Evolutionary conservation across 92 coral and sea anemone genomes (phyloP).

Genomic region (Siderastrea radians): DNA sequence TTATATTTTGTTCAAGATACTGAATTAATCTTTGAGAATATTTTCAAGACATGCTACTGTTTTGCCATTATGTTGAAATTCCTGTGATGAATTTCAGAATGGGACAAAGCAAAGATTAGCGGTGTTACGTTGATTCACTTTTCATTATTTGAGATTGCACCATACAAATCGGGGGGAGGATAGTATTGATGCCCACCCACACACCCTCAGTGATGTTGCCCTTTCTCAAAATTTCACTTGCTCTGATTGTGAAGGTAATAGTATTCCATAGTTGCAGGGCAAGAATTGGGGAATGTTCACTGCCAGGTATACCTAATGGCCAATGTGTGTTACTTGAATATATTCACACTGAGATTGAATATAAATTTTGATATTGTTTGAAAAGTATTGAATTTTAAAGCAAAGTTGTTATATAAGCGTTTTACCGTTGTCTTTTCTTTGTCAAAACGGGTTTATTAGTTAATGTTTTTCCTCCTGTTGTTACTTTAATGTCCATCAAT

Average conservation of each 20-base stretch:
- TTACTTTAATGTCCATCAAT: background rate
- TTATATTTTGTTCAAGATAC: slow-evolving; percentile 17
- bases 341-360: background rate
- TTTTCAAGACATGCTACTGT: background rate
- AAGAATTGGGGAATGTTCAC: background rate
- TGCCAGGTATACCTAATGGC: background rate
- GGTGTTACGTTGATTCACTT: background rate
- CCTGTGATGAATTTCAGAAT: background rate
- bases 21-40: background rate
- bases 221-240: background rate
- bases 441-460: background rate
- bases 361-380: background rate
- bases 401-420: too few relatives aligned
- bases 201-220: background rate
- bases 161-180: background rate
- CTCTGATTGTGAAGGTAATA: background rate
- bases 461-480: background rate
- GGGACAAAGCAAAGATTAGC: background rate
- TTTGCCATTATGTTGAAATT: background rate
- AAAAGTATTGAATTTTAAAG: background rate
- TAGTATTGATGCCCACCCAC: background rate
- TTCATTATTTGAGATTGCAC: too few relatives aligned
- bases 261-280: background rate
- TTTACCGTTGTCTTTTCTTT: too few relatives aligned
- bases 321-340: background rate